These are phyloP conservation scores for Schizopygopsis pylzovi DNA, from an alignment of 2,797 vertebrate genomes.

Conservation along the genomic window DNA sequence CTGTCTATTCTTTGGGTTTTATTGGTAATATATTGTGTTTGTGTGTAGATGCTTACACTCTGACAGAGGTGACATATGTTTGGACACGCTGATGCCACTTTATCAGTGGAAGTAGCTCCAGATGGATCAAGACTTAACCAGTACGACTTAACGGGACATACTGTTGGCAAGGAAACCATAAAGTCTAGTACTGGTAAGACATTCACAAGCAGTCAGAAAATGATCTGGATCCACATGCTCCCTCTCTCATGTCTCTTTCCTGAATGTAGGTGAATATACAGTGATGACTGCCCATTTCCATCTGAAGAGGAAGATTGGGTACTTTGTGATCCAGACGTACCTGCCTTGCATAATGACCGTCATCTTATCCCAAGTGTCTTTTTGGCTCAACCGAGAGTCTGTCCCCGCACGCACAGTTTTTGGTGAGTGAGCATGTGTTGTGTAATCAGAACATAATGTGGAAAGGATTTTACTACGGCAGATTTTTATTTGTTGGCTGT, in stretches of 20 bases:
- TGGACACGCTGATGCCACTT: constrained; percentile 90
- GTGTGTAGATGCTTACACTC: constrained; percentile 90
- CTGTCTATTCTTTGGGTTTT: neutral
- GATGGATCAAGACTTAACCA: constrained; percentile 95
- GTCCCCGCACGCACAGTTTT: constrained; percentile 80
- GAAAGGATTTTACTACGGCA: neutral
- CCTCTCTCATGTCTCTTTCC: neutral
- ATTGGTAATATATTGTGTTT: neutral
- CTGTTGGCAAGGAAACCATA: constrained; percentile 90
- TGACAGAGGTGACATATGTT: constrained; percentile 92
- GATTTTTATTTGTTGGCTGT: neutral
- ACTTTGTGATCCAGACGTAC: constrained; percentile 80
- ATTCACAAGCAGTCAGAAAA: constrained; percentile 16
- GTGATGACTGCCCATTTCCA: constrained; percentile 80
- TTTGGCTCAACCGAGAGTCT: constrained; percentile 84
- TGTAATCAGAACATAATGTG: neutral
- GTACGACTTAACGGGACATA: constrained; percentile 91
- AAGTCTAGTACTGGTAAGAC: constrained; percentile 91
- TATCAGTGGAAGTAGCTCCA: constrained; percentile 90
- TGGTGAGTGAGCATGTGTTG: constrained; percentile 62
- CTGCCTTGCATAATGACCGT: constrained; percentile 82
- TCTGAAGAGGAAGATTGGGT: constrained; percentile 83
- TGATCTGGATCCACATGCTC: neutral
- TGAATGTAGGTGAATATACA: constrained; percentile 78
- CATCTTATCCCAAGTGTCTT: constrained; percentile 79